These are phyloP conservation scores for Eremophila alpestris DNA, from an alignment of 2,797 vertebrate species.

Conservation along the genomic window DNA sequence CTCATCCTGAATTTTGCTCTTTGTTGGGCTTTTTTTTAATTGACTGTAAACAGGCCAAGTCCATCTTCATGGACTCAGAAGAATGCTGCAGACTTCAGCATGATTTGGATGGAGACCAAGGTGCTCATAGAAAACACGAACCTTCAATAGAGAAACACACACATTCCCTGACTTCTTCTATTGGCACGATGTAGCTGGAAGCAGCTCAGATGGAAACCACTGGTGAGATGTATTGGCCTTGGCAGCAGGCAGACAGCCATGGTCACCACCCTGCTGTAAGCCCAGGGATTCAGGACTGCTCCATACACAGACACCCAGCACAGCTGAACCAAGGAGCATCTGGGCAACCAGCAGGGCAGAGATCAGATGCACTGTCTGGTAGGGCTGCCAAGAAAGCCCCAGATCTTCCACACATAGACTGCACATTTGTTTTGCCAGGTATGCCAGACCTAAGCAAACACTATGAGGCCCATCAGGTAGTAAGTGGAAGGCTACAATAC, in stretches of 20 bases:
- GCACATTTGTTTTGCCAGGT: background rate
- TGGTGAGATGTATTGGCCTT: background rate
- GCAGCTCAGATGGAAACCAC: background rate
- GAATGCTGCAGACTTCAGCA: background rate
- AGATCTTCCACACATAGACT: background rate
- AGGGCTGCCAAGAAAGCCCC: background rate
- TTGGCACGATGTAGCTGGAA: background rate
- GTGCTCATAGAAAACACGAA: background rate
- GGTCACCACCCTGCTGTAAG: background rate
- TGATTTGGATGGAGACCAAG: background rate
- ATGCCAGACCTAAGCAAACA: background rate
- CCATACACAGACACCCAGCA: background rate
- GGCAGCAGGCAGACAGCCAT: background rate
- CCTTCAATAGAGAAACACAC: background rate
- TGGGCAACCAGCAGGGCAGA: background rate
- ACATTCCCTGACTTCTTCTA: background rate
- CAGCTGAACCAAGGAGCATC: background rate
- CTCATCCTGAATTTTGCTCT: background rate
- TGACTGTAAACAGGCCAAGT: background rate
- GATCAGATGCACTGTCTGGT: background rate
- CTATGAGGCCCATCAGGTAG: background rate
- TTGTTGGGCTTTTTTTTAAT: background rate
- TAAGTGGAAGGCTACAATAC: background rate
- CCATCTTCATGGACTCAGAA: background rate
- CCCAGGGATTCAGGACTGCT: background rate